Evolutionary conservation across 2,113 vertebrate genomes (phyloP), one percentile per base, ranked within the genome.

Genomic region (Dissostichus mawsoni): DNA sequence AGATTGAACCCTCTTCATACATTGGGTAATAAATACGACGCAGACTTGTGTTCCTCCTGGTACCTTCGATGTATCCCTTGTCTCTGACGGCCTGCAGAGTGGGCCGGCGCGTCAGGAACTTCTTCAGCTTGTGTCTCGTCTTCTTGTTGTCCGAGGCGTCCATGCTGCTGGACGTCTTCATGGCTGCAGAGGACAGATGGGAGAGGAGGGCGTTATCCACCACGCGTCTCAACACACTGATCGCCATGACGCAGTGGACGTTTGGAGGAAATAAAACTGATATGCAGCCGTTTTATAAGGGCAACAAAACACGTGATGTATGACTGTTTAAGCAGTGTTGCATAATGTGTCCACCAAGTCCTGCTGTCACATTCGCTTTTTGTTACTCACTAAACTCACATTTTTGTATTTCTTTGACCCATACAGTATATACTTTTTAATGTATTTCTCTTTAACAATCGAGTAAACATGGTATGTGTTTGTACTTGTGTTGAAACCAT

Each of bases 31-130:
- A 36, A 36, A 36, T 36, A 36, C 36, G 36, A 36, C 36, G 1
- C 36, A 36, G 36, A 41, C 25, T 29, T 29, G 0, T 36, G 58
- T 12, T n/a, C 4, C 13, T 52, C 25, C 45, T 2, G 13, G 1
- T 80, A 99, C 98, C 98, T 96, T 98, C 97, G 84, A 99, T 99
- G 92, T 99, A 99, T 80, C 98, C 98, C 85, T 98, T 99, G 92
- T 99, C 98, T 78, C 96, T 94, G 82, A 99, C 97, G 17, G 98
- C 93, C 95, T 99, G 98, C 86, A 99, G 94, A 0, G 98, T 98
- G 3, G 98, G 98, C 3, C 98, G 95, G 11, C 97, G 95, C 0
- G 94, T 98, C 61, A 99, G 97, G 93, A 99, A 98, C 91, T 98
- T 99, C 94, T 97, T 99, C 80, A 99, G 94, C 89, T 98, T 99